A percentile compares a stretch with the other conserved stretches of the same genome.
These are phyloP conservation scores for Timandra comae DNA, from an alignment of 2,888 invertebrate genomes.

Conservation along the genomic window DNA sequence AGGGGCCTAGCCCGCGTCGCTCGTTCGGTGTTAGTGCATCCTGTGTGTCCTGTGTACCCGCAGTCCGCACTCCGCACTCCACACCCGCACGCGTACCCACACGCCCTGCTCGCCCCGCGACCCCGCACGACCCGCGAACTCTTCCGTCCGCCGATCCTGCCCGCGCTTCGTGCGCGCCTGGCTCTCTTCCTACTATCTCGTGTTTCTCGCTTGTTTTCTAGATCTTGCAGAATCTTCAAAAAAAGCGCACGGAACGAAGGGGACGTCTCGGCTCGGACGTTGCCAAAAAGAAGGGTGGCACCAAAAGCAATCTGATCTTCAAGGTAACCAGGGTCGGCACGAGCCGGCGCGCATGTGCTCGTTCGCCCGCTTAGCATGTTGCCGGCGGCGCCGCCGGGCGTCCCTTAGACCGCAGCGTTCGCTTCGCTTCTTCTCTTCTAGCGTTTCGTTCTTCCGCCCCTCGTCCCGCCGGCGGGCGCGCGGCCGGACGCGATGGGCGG, in stretches of 20 bases:
- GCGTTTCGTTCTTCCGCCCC: constrained; percentile 65
- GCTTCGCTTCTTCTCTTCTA: constrained; percentile 72
- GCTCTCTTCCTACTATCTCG: constrained; percentile 86
- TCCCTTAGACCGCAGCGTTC: constrained; percentile 68
- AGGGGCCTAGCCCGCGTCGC: constrained; percentile 67
- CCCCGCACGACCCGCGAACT: constrained; percentile 51
- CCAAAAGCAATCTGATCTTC: constrained; percentile 98
- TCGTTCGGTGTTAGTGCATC: constrained; percentile 71
- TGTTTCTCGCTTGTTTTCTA: constrained; percentile 95
- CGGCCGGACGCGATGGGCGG: constrained; percentile 42
- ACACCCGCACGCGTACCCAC: constrained; percentile 39
- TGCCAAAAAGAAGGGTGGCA: constrained; percentile 94
- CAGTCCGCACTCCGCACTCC: constrained; percentile 17
- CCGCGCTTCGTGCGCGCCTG: constrained; percentile 66
- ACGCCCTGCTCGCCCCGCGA: constrained; percentile 49
- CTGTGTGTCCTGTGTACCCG: constrained; percentile 58
- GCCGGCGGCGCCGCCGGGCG: constrained; percentile 67
- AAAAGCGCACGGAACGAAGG: constrained; percentile 98
- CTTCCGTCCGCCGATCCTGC: constrained; percentile 52
- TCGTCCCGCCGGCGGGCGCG: constrained; percentile 62
- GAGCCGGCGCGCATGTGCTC: constrained; percentile 76
- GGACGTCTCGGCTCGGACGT: constrained; percentile 96
- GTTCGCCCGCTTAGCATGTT: constrained; percentile 75
- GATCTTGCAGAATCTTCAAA: constrained; percentile 99
- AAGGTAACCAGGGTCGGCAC: constrained; percentile 90